These are phyloP conservation scores for Camelus dromedarius DNA, from an alignment of 2,113 vertebrate species.

Conservation along the genomic window DNA sequence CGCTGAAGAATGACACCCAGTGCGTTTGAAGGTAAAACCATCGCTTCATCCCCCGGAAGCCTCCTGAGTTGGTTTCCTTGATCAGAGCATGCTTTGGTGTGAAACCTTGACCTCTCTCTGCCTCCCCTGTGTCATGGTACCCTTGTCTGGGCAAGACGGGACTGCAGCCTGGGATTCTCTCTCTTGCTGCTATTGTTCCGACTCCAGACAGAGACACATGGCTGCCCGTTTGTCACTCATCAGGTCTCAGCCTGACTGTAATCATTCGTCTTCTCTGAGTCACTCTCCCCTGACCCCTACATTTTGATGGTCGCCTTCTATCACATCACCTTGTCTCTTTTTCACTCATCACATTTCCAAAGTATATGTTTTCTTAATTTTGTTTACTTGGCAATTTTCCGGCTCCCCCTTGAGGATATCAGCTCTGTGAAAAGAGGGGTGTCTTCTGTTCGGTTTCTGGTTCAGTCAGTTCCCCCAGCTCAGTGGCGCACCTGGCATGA, in stretches of 20 bases:
- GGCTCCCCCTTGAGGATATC: background rate
- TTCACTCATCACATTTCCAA: background rate
- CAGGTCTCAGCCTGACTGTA: background rate
- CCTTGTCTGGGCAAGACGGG: background rate
- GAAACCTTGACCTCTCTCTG: background rate
- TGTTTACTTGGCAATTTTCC: background rate
- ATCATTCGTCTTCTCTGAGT: background rate
- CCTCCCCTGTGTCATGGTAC: rapidly evolving
- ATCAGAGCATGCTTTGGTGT: background rate
- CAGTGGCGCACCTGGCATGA: rapidly evolving
- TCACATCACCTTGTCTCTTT: background rate
- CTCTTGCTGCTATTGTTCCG: background rate
- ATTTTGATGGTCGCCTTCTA: rapidly evolving
- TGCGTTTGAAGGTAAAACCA: background rate
- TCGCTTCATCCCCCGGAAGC: rapidly evolving
- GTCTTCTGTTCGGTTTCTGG: background rate
- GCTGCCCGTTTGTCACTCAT: background rate
- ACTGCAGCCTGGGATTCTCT: background rate
- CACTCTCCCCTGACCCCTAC: background rate
- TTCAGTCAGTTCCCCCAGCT: background rate
- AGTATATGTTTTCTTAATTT: background rate
- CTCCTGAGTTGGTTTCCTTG: background rate
- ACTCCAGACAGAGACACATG: background rate
- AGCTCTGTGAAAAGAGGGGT: background rate
- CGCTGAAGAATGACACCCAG: background rate